phyloP scores from a whole-genome alignment of 1,140 invertebrate genomes.

The Pogonus chalceus region DNA sequence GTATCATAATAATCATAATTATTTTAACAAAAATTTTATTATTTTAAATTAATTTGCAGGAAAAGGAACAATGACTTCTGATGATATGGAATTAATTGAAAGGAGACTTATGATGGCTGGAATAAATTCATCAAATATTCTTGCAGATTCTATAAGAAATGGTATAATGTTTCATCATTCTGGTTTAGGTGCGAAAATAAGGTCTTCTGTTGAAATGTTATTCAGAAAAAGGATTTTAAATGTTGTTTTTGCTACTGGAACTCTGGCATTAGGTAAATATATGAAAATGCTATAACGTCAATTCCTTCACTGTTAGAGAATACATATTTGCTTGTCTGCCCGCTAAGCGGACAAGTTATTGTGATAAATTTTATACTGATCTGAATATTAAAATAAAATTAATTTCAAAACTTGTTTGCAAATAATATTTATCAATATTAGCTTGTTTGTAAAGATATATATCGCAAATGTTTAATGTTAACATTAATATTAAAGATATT shows the following conservation, averaged over 20 bases:
- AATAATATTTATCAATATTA: too few species aligned
- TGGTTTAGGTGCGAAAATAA: constrained; percentile 13
- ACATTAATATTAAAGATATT: too few species aligned
- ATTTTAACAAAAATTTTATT: neutral
- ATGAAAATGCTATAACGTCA: neutral
- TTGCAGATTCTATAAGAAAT: constrained; percentile 9
- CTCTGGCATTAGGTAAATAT: constrained; percentile 13
- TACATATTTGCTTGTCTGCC: too few species aligned
- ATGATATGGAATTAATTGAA: constrained; percentile 16
- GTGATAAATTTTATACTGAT: too few species aligned
- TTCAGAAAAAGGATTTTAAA: constrained; percentile 19
- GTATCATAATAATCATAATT: neutral
- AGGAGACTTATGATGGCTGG: neutral
- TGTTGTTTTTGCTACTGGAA: constrained; percentile 17
- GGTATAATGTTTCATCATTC: constrained; percentile 18
- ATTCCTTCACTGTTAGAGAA: too few species aligned
- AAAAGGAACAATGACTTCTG: constrained; percentile 1
- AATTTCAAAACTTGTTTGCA: too few species aligned
- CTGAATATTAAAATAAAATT: too few species aligned
- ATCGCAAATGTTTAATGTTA: too few species aligned
- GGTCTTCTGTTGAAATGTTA: constrained; percentile 19
- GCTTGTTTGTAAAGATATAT: too few species aligned
- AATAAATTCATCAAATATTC: neutral
- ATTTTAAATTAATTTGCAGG: constrained; percentile 5
- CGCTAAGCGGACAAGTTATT: too few species aligned